Evolutionary conservation across 2,797 vertebrate species (phyloP).

Genomic region (Carduelis carduelis): DNA sequence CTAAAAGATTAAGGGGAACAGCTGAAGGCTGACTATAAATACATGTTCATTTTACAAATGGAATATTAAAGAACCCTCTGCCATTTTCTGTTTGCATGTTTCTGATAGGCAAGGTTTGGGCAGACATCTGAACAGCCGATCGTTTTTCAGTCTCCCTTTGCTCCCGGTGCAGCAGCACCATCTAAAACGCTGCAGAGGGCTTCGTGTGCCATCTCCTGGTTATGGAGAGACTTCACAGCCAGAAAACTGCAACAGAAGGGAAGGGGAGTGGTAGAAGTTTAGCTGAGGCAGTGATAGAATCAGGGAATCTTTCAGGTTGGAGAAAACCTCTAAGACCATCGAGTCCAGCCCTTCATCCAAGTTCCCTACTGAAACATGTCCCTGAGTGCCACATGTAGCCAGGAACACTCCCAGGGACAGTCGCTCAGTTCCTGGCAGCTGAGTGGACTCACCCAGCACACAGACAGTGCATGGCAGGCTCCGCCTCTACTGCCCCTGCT

Average conservation of each 20-base stretch:
- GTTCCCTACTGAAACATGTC: neutral
- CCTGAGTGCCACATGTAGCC: neutral
- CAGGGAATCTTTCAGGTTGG: neutral
- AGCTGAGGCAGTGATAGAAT: neutral
- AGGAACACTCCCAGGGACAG: too few relatives aligned
- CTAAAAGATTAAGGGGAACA: neutral
- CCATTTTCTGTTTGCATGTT: neutral
- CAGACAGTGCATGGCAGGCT: accelerated
- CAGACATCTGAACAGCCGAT: neutral
- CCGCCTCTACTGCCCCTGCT: neutral
- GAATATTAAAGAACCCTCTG: neutral
- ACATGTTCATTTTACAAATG: neutral
- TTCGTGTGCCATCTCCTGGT: conserved; percentile 55
- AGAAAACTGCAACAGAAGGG: neutral
- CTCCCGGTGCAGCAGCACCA: accelerated
- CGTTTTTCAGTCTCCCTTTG: accelerated
- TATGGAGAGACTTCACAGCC: neutral
- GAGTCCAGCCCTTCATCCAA: neutral
- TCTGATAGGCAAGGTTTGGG: neutral
- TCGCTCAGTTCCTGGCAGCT: neutral
- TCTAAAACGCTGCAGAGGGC: neutral
- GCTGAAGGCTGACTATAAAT: neutral
- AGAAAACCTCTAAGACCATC: neutral
- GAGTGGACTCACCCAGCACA: neutral
- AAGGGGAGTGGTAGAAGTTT: neutral